Conservation (phyloP, 1,140 invertebrate species). For the Orius laevigatus region DNA sequence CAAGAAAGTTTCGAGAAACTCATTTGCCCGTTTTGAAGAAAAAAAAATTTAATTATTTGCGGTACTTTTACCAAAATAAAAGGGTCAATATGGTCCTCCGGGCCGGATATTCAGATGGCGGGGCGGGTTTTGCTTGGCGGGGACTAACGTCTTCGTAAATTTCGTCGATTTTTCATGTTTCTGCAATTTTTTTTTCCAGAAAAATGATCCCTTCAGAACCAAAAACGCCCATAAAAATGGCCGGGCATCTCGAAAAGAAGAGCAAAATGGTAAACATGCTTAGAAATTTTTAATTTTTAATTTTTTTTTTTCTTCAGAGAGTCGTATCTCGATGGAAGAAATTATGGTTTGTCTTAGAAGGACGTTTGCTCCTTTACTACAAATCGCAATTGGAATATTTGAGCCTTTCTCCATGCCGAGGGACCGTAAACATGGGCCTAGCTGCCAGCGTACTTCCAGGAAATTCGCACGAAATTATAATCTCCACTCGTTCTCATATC, state of each 20-base stretch:
- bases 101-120: too few relatives aligned
- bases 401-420: conserved; percentile 32
- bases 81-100: too few relatives aligned
- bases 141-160: too few relatives aligned
- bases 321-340: conserved; percentile 32
- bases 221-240: conserved; percentile 24
- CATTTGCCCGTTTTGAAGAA: too few relatives aligned
- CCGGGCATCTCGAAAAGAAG: conserved; percentile 32
- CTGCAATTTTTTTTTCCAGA: too few relatives aligned
- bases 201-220: conserved; percentile 7
- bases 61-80: too few relatives aligned
- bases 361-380: conserved; percentile 34
- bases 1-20: too few relatives aligned
- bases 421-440: conserved; percentile 34
- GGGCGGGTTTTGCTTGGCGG: too few relatives aligned
- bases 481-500: conserved; percentile 31
- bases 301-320: conserved; percentile 23
- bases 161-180: too few relatives aligned
- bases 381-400: conserved; percentile 33
- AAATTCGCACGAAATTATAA: conserved; percentile 21
- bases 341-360: conserved; percentile 37
- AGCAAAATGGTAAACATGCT: conserved; percentile 28
- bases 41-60: too few relatives aligned
- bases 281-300: background rate
- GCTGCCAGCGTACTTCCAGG: conserved; percentile 26